These are phyloP conservation scores for Leptinotarsa tumamoca DNA, from an alignment of 2,888 invertebrate genomes.

Conservation along the genomic window DNA sequence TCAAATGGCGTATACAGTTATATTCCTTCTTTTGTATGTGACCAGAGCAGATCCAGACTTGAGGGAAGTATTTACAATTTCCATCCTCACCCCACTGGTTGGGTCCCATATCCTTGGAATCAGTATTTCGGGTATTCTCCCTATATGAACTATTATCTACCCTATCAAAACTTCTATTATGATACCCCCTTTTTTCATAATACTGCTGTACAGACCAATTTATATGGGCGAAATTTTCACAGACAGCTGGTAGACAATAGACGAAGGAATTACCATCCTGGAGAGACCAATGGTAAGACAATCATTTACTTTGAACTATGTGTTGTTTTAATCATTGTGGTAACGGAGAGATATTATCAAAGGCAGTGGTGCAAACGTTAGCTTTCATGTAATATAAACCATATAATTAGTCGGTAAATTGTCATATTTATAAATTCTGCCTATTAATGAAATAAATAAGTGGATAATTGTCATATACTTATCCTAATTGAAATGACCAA, in stretches of 20 bases:
- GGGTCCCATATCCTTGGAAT: constrained; percentile 5
- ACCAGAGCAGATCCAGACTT: neutral
- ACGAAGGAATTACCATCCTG: neutral
- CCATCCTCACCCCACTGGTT: neutral
- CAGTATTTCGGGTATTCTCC: neutral
- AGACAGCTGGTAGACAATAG: constrained; percentile 12
- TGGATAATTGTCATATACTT: too few relatives aligned
- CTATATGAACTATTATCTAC: constrained; percentile 7
- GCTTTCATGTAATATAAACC: too few relatives aligned
- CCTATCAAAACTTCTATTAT: neutral
- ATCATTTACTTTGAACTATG: too few relatives aligned
- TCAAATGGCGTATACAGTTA: neutral
- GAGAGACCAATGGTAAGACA: constrained; percentile 13
- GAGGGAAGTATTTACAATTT: constrained; percentile 1
- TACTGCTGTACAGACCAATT: constrained; percentile 14
- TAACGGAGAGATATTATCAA: too few relatives aligned
- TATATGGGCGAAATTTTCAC: constrained; percentile 31
- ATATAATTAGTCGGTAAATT: too few relatives aligned
- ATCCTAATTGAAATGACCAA: too few relatives aligned
- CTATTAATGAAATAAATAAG: too few relatives aligned
- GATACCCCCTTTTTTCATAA: neutral
- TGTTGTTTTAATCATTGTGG: too few relatives aligned
- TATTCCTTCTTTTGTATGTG: neutral
- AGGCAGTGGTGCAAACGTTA: too few relatives aligned
- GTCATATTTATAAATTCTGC: too few relatives aligned